phyloP scores from a whole-genome alignment of 2,113 vertebrate genomes.

The Triplophysa rosa region DNA sequence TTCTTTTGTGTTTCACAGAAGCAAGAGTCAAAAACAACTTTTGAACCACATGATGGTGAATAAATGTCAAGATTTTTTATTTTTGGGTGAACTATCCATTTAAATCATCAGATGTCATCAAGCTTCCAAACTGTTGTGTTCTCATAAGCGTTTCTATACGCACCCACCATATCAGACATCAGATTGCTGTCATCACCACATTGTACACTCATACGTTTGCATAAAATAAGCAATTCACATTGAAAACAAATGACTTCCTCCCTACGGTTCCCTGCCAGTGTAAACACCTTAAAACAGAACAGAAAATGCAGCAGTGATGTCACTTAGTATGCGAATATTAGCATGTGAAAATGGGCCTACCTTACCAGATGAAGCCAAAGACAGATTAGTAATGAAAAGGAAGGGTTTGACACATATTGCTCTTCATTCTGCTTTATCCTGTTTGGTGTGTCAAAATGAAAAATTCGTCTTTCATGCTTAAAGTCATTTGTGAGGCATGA shows the following conservation, averaged over 20 bases:
- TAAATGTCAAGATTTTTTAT: too few species aligned
- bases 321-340: neutral
- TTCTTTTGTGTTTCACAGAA: too few species aligned
- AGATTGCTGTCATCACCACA: too few species aligned
- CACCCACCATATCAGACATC: too few species aligned
- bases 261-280: constrained; percentile 44
- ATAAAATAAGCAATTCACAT: neutral
- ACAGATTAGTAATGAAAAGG: constrained; percentile 29
- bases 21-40: too few species aligned
- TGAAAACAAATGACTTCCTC: neutral
- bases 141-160: too few species aligned
- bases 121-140: too few species aligned
- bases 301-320: neutral
- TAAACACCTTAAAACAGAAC: constrained; percentile 31
- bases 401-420: constrained; percentile 11
- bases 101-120: too few species aligned
- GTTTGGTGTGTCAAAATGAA: constrained; percentile 33
- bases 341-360: neutral
- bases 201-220: too few species aligned
- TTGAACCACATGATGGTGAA: too few species aligned
- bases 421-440: constrained; percentile 21
- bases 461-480: constrained; percentile 26
- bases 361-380: constrained; percentile 20
- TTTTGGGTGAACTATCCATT: too few species aligned
- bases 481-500: constrained; percentile 33